Percentiles rank a stretch among this genome's conserved stretches.
phyloP scores from a whole-genome alignment of 2,888 invertebrate species.

The Tiphia femorata region DNA sequence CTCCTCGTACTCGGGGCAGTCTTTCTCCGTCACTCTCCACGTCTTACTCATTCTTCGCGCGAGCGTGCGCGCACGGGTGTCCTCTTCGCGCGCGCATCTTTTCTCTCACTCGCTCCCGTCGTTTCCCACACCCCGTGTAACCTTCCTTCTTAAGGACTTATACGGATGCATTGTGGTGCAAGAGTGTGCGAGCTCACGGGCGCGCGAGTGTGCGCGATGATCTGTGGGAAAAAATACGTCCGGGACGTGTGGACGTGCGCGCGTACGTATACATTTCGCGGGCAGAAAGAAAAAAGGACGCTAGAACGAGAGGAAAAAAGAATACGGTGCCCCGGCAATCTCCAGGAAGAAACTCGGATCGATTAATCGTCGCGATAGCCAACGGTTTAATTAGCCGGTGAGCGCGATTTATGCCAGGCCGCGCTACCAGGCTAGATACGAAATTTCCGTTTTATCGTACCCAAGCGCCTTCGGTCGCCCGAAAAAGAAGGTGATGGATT shows the following conservation, averaged over 20 bases:
- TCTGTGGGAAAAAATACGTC: too few species aligned
- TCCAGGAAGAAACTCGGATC: constrained; percentile 48
- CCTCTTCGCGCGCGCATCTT: too few species aligned
- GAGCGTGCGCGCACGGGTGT: too few species aligned
- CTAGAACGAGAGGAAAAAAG: constrained; percentile 8
- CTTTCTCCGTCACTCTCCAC: too few species aligned
- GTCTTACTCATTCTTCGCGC: too few species aligned
- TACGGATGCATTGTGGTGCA: too few species aligned
- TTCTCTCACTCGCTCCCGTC: too few species aligned
- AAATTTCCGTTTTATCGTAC: constrained; percentile 43
- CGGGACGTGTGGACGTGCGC: too few species aligned
- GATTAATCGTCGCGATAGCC: constrained; percentile 61
- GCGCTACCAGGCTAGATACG: constrained; percentile 36
- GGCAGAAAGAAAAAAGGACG: constrained; percentile 11
- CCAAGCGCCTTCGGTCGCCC: not conserved
- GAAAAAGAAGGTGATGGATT: constrained; percentile 10
- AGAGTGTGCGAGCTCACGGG: too few species aligned
- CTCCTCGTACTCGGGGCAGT: too few species aligned
- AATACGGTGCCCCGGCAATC: constrained; percentile 29
- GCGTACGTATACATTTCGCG: not conserved
- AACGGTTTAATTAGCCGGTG: constrained; percentile 59
- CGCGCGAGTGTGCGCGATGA: not conserved
- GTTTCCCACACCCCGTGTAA: too few species aligned
- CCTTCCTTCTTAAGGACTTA: too few species aligned
- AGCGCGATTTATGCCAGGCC: constrained; percentile 46